These are phyloP conservation scores for Cremastobaeus sp. DNA, from an alignment of 2,888 invertebrate species.

Conservation along the genomic window DNA sequence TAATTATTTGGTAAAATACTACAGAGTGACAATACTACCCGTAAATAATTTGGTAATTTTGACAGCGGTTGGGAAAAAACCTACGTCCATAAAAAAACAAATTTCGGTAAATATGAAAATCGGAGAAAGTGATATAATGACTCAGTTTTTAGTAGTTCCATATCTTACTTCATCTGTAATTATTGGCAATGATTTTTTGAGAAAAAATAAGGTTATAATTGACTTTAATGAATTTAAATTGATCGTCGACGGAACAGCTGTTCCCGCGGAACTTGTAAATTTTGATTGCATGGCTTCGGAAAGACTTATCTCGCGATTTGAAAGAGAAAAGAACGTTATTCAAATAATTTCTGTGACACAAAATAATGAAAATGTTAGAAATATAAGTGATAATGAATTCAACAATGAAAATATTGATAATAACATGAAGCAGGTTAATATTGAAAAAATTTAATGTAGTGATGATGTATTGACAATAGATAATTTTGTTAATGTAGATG, in stretches of 20 bases:
- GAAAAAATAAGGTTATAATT: conserved; percentile 5
- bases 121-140: neutral
- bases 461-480: neutral
- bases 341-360: neutral
- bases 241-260: neutral
- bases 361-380: too few relatives aligned
- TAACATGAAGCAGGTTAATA: too few relatives aligned
- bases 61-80: conserved; percentile 3
- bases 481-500: neutral
- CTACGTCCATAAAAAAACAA: conserved; percentile 13
- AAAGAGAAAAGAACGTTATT: neutral
- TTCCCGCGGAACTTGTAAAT: neutral
- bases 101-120: conserved; percentile 8
- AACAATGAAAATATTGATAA: neutral
- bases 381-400: too few relatives aligned
- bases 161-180: conserved; percentile 5
- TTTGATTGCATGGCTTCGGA: conserved; percentile 1
- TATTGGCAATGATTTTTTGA: conserved; percentile 10
- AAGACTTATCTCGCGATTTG: neutral
- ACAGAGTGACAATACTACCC: neutral
- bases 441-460: too few relatives aligned
- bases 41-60: conserved; percentile 9
- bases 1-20: conserved; percentile 12
- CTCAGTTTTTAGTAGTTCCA: neutral
- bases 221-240: neutral